Base-by-base conservation (phyloP, 2,797 vertebrate genomes). In the Momotus momota region DNA sequence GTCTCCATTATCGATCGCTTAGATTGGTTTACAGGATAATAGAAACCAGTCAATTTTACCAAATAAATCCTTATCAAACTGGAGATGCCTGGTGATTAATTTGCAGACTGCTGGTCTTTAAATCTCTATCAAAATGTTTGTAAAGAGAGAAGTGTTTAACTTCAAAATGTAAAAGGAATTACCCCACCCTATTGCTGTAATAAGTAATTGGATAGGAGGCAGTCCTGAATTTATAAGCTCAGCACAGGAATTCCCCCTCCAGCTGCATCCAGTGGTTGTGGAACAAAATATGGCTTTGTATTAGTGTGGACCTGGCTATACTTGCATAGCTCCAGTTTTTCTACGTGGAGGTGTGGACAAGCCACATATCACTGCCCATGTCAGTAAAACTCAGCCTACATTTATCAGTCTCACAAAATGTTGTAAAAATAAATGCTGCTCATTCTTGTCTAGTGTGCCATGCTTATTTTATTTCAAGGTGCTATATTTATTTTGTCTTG, bases 291-390 rank as follows among this genome's bases (percentile, higher is more conserved):
- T 1, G 3, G 11, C 49, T 66, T 73, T 88, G 7, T 60, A 7
- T 73, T 29, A 10, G 22, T 10, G 17, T 66, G 60, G 46, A 12
- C 70, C 35, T 81, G 65, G 43, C 46, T 71, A 2, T 8, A 2
- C 20, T 29, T 27, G 7, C 31, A 31, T 13, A 31, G 21, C 52
- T 66, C 13, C 10, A 4, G 0, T 27, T 74, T 73, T 91, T 43
- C 21, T 67, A 17, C 6, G 1, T 5, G 16, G 21, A 40, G 25
- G 13, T 21, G 15, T 3, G 14, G 81, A 33, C 57, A 58, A 74
- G 60, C 31, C 64, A 19, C 9, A 0, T 21, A 7, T 9, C 23
- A 1, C 48, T 83, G 85, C 33, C 29, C 22, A 2, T 7, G 10
- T 35, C 48, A 46, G 23, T 55, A 58, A 74, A 29, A 35, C 21